Evolutionary conservation across 2,797 vertebrate genomes (phyloP).

Genomic region (Necrosyrtes monachus): DNA sequence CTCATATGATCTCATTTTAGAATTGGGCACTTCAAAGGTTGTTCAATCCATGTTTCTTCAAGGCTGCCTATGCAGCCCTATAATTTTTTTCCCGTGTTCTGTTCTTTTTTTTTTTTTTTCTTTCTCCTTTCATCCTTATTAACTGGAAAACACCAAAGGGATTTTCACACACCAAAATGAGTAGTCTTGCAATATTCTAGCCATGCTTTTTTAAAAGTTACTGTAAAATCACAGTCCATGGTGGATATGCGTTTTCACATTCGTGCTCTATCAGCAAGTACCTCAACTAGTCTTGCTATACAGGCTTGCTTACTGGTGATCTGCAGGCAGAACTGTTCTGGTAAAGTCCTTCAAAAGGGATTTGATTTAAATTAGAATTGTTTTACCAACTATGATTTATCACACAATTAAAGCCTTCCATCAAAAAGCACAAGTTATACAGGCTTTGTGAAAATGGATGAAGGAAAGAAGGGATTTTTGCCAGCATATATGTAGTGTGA

Average conservation of each 20-base stretch:
- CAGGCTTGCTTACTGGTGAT: not conserved
- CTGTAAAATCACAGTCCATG: not conserved
- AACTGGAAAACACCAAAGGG: conserved; percentile 50
- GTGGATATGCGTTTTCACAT: not conserved
- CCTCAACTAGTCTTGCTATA: not conserved
- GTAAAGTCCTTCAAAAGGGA: not conserved
- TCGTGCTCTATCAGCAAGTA: not conserved
- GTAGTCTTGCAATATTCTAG: not conserved
- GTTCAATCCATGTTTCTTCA: conserved; percentile 2
- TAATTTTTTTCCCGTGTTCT: conserved; percentile 45
- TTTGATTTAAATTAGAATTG: not conserved
- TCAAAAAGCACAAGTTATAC: not conserved
- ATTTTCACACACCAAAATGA: conserved; percentile 43
- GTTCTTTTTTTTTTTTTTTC: not conserved
- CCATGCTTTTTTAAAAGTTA: not conserved
- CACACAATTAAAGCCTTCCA: not conserved
- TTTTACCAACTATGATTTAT: not conserved
- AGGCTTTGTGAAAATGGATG: not conserved
- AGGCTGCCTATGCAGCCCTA: conserved; percentile 41
- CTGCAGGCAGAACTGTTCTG: not conserved
- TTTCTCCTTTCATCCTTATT: conserved; percentile 37
- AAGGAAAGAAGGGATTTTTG: not conserved
- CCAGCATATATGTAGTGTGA: not conserved
- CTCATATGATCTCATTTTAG: conserved; percentile 51
- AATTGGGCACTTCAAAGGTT: conserved; percentile 40